phyloP scores from a whole-genome alignment of 1,140 invertebrate species.

The Leptinotarsa texana region DNA sequence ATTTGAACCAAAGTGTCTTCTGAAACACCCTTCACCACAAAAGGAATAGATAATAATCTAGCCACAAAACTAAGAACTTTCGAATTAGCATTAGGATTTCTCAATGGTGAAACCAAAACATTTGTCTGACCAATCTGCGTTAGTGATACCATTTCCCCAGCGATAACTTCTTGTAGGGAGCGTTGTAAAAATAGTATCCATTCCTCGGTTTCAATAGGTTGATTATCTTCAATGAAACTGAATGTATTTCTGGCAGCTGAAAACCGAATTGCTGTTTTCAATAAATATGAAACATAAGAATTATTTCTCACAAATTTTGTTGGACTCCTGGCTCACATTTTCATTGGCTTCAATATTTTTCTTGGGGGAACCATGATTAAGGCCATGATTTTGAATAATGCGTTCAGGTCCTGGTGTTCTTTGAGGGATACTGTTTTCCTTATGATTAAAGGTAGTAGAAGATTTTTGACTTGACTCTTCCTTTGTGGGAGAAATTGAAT shows the following conservation, averaged over 20 bases:
- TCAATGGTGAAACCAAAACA: slow-evolving; percentile 69
- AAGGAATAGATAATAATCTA: slow-evolving; percentile 70
- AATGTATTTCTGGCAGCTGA: slow-evolving; percentile 39
- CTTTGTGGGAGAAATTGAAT: background rate
- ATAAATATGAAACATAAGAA: background rate
- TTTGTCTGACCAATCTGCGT: slow-evolving; percentile 71
- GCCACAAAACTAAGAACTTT: slow-evolving; percentile 71
- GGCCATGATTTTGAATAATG: background rate
- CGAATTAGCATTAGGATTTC: slow-evolving; percentile 65
- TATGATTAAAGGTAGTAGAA: background rate
- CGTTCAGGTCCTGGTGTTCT: background rate
- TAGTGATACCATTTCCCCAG: slow-evolving; percentile 72
- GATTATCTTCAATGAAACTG: slow-evolving; percentile 56
- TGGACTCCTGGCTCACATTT: background rate
- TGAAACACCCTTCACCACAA: slow-evolving; percentile 62
- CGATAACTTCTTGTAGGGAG: slow-evolving; percentile 71
- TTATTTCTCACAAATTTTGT: background rate
- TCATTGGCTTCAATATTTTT: background rate
- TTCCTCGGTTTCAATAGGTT: slow-evolving; percentile 79
- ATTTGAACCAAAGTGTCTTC: slow-evolving; percentile 63
- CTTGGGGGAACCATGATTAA: background rate
- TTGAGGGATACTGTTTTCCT: background rate
- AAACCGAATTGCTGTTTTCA: slow-evolving; percentile 4
- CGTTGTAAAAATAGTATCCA: slow-evolving; percentile 77
- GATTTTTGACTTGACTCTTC: background rate